phyloP scores from a whole-genome alignment of 2,797 vertebrate genomes.

The Acipenser transmontanus region DNA sequence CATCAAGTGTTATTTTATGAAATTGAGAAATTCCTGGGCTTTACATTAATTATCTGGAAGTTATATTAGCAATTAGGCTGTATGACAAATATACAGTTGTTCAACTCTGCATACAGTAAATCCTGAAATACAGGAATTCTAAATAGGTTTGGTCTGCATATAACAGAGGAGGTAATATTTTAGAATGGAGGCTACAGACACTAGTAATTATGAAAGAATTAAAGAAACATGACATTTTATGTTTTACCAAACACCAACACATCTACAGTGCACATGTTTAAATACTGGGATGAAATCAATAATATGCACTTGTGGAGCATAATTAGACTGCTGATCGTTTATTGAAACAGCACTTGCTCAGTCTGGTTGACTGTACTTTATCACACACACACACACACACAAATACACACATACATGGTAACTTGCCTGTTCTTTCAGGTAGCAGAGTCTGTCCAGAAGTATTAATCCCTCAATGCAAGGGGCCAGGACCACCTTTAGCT shows the following conservation, averaged over 20 bases:
- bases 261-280: constrained; percentile 56
- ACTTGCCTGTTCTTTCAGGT: constrained; percentile 90
- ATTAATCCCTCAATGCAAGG: constrained; percentile 90
- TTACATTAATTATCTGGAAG: background rate
- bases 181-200: constrained; percentile 32
- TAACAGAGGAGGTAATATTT: constrained; percentile 7
- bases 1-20: too few relatives aligned
- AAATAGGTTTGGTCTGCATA: background rate
- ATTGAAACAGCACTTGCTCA: background rate
- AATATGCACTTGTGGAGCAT: constrained; percentile 7
- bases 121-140: background rate
- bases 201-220: constrained; percentile 54
- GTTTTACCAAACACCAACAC: constrained; percentile 48
- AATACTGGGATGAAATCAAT: constrained; percentile 28
- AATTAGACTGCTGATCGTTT: background rate
- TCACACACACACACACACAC: constrained; percentile 16
- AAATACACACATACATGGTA: constrained; percentile 15
- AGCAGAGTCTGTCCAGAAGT: constrained; percentile 90
- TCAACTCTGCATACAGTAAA: background rate
- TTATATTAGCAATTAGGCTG: background rate
- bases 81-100: background rate
- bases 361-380: constrained; percentile 7
- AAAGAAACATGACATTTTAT: constrained; percentile 50
- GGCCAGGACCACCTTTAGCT: constrained; percentile 89
- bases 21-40: too few relatives aligned